Conservation (phyloP, 1,140 invertebrate species). For the Uloborus diversus region DNA sequence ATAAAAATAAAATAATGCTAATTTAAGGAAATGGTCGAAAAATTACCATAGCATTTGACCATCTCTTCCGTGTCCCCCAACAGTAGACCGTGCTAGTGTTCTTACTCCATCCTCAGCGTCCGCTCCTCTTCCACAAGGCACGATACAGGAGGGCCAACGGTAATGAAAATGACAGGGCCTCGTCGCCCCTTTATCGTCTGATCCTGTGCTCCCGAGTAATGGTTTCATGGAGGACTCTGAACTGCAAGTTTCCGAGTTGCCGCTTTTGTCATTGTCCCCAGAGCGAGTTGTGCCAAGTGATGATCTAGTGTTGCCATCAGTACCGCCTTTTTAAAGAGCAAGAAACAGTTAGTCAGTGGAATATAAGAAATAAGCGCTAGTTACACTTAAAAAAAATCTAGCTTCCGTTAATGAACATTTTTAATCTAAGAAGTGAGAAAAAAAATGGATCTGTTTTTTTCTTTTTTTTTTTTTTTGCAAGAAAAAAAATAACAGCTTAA, state of each 20-base stretch:
- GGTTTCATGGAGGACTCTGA: constrained; percentile 52
- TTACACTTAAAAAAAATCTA: too few relatives aligned
- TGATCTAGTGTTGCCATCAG: constrained; percentile 18
- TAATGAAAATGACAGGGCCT: constrained; percentile 52
- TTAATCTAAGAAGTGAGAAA: too few relatives aligned
- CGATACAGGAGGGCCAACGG: constrained; percentile 52
- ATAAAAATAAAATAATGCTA: too few relatives aligned
- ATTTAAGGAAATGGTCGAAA: neutral
- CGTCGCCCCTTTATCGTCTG: constrained; percentile 49
- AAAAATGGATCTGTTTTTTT: too few relatives aligned
- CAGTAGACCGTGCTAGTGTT: constrained; percentile 36
- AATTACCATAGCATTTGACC: constrained; percentile 52
- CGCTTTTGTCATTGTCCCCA: constrained; percentile 34
- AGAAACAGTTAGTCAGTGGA: too few relatives aligned
- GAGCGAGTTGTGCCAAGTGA: neutral
- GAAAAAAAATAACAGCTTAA: too few relatives aligned
- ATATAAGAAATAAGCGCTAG: too few relatives aligned
- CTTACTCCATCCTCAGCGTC: neutral
- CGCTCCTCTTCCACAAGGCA: constrained; percentile 30
- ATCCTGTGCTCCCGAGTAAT: constrained; percentile 35
- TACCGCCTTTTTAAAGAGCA: too few relatives aligned
- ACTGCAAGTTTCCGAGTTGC: constrained; percentile 42
- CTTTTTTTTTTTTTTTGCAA: too few relatives aligned
- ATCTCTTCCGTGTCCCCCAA: constrained; percentile 31
- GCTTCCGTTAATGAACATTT: too few relatives aligned